Conservation (phyloP, 2,797 vertebrate genomes). For the Coilia nasus region DNA sequence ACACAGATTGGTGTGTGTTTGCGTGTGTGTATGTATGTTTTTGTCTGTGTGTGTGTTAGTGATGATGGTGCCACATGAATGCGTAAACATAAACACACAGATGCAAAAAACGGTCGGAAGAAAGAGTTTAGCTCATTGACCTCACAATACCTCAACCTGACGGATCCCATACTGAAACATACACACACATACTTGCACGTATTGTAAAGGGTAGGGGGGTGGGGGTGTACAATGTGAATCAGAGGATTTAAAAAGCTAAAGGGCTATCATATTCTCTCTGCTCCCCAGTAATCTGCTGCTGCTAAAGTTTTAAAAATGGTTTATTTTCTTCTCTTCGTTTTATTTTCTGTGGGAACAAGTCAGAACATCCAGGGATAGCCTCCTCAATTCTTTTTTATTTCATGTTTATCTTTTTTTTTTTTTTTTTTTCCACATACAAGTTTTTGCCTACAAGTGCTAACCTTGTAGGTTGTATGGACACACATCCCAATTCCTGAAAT, state of each 20-base stretch:
- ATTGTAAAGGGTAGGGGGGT: background rate
- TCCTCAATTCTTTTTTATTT: background rate
- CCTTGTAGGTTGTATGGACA: background rate
- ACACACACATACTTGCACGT: background rate
- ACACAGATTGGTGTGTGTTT: background rate
- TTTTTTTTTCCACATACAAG: background rate
- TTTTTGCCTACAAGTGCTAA: background rate
- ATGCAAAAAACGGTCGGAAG: background rate
- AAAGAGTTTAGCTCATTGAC: background rate
- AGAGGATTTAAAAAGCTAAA: background rate
- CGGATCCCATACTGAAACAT: background rate
- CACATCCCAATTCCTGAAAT: background rate
- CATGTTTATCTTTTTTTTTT: background rate
- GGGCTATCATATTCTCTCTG: conserved; percentile 7
- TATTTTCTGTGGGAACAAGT: conserved; percentile 9
- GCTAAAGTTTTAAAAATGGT: conserved; percentile 55
- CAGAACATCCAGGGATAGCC: background rate
- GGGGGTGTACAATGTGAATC: conserved; percentile 9
- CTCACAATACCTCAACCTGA: background rate
- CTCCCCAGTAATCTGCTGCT: conserved; percentile 15
- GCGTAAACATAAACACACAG: background rate
- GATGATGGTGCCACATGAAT: background rate
- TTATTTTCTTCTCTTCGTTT: conserved; percentile 25
- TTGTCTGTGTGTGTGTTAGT: no score
- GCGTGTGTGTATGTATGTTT: background rate